Base-by-base conservation (phyloP, 1,140 invertebrate genomes). In the Acromyrmex heyeri region DNA sequence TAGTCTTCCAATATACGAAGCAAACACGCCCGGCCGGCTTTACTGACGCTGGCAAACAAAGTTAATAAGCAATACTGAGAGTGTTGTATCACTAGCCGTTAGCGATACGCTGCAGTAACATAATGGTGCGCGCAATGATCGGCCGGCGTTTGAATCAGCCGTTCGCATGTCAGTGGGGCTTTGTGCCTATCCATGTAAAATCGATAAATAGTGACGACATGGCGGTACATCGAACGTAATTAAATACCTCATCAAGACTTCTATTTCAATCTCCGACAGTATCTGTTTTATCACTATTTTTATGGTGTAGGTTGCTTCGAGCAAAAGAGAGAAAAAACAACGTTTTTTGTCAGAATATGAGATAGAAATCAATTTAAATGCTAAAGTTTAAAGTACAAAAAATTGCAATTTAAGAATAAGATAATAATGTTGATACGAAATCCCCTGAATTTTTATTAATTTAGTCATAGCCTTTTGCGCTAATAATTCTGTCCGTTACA, bases 21-120 rank as follows among this genome's bases (percentile, higher is more conserved):
- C 48, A 72, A 70, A 70, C 34, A 59, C 50, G 24, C 59, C 57
- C 27, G 57, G 48, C 48, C 61, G 77, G 88, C 89, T 81, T 67
- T 76, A 21, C 38, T 90, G 18, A 38, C 57, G 55, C 88, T 91
- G 92, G 91, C 92, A 91, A 93, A 94, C 92, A 92, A 92, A 94
- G 92, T 94, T 94, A 95, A 94, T 94, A 95, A 94, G 93, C 93
- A 92, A 94, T 93, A 92, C 91, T 91, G 88, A 59, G 64, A 73
- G 61, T 86, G 88, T 82, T 77, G 86, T 48, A 86, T 88, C 87
- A 75, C 82, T 75, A 73, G 88, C 88, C 78, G 91, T 92, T 92
- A 90, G 91, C 87, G 87, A 91, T 92, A 90, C 73, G 86, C 77
- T 61, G 59, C 69, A 75, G 67, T 87, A 90, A 91, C 91, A 92